A percentile compares a stretch with the other conserved stretches of the same genome.
phyloP scores from a whole-genome alignment of 2,797 vertebrate species.

The Falco concolor region DNA sequence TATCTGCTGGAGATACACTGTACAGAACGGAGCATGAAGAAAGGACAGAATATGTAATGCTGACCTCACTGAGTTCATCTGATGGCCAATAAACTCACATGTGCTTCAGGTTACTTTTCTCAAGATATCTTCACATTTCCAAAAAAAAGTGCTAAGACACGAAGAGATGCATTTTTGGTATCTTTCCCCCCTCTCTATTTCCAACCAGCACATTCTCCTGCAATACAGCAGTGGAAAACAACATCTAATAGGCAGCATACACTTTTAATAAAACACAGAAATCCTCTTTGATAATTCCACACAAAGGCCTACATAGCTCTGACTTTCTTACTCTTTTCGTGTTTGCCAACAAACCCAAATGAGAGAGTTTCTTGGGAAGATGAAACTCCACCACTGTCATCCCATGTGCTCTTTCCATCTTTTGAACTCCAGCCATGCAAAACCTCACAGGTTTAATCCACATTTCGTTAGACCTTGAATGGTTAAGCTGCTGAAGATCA shows the following conservation, averaged over 20 bases:
- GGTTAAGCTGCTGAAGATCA: background rate
- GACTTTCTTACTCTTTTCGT: background rate
- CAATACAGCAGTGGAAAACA: background rate
- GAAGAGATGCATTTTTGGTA: background rate
- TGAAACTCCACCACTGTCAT: background rate
- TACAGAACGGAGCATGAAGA: background rate
- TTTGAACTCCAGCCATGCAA: background rate
- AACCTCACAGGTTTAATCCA: background rate
- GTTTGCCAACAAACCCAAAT: background rate
- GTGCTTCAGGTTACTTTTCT: background rate
- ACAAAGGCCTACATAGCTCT: background rate
- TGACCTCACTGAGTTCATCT: background rate
- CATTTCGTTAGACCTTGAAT: background rate
- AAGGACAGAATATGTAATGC: background rate
- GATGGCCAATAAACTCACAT: background rate
- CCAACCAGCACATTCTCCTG: background rate
- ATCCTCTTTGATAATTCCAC: background rate
- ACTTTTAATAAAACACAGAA: background rate
- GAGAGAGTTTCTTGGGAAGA: background rate
- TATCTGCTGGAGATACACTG: background rate
- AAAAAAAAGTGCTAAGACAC: background rate
- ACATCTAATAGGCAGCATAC: background rate
- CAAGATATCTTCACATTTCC: background rate
- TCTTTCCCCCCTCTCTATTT: background rate
- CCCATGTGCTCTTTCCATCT: background rate